phyloP scores from a whole-genome alignment of 2,888 invertebrate species.

The Uropetala carovei region DNA sequence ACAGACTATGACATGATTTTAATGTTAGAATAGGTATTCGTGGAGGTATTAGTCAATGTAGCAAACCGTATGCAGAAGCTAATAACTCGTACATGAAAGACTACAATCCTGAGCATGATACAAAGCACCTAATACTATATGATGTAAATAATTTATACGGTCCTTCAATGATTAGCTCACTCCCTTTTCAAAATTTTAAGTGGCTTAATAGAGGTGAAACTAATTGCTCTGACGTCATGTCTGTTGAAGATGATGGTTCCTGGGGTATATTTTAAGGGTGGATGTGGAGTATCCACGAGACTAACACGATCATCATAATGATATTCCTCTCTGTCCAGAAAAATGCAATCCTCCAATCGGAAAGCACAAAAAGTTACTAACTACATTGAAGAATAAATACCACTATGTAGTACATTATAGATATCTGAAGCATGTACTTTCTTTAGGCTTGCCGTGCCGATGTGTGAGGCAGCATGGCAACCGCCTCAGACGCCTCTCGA shows the following conservation, averaged over 20 bases:
- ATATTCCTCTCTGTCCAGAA: background rate
- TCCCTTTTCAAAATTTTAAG: too few species aligned
- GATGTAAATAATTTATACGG: slow-evolving; percentile 65
- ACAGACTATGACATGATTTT: background rate
- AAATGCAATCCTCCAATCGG: background rate
- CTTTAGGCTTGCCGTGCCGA: too few species aligned
- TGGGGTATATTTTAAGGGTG: slow-evolving; percentile 31
- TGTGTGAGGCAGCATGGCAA: too few species aligned
- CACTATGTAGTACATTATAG: too few species aligned
- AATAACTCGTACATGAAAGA: background rate
- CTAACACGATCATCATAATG: background rate
- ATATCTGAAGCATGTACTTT: too few species aligned
- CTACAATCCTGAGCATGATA: too few species aligned
- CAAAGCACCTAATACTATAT: background rate
- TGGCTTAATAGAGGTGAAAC: too few species aligned
- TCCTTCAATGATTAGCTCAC: too few species aligned
- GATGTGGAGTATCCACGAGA: slow-evolving; percentile 31
- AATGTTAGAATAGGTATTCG: slow-evolving; percentile 23
- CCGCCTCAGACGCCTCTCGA: too few species aligned
- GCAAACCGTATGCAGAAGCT: slow-evolving; percentile 17
- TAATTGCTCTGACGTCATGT: slow-evolving; percentile 37
- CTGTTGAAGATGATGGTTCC: background rate
- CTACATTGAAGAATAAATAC: background rate
- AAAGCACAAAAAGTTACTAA: slow-evolving; percentile 9
- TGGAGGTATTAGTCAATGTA: background rate